Conservation (phyloP, 2,797 vertebrate species). For the Anabas testudineus region DNA sequence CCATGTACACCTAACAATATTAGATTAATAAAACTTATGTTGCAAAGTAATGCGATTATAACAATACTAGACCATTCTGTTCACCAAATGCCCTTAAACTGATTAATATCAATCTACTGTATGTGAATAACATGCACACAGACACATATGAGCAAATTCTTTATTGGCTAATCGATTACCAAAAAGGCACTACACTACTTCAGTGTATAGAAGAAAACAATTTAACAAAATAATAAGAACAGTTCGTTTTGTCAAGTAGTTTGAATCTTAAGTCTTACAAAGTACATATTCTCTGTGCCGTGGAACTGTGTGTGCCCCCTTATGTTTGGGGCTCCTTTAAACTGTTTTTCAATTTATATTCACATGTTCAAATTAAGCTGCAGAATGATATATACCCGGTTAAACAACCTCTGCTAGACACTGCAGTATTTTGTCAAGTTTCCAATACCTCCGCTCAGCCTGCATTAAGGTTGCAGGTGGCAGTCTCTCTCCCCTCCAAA, state of each 20-base stretch:
- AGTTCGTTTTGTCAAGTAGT: constrained; percentile 9
- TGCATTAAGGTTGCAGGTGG: constrained; percentile 7
- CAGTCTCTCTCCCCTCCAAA: constrained; percentile 7
- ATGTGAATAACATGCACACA: background rate
- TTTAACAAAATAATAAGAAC: constrained; percentile 14
- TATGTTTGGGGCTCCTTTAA: constrained; percentile 1
- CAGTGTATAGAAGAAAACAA: background rate
- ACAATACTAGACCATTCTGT: background rate
- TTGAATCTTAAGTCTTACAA: background rate
- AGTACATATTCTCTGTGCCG: background rate
- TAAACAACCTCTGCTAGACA: constrained; percentile 4
- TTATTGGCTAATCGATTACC: constrained; percentile 20
- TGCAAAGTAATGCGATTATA: no score
- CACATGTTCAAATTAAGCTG: constrained; percentile 29
- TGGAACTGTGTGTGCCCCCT: background rate
- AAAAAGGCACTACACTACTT: constrained; percentile 20
- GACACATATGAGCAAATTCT: background rate
- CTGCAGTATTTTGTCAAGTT: constrained; percentile 9
- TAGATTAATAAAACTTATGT: no score
- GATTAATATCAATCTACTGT: background rate
- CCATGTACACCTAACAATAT: no score
- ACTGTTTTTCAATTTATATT: background rate
- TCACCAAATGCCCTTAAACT: background rate
- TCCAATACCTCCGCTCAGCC: constrained; percentile 8
- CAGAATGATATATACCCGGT: constrained; percentile 1